Evolutionary conservation across 2,888 invertebrate genomes (phyloP), one percentile per base, ranked within the genome.

Genomic region (Trichopria drosophilae): DNA sequence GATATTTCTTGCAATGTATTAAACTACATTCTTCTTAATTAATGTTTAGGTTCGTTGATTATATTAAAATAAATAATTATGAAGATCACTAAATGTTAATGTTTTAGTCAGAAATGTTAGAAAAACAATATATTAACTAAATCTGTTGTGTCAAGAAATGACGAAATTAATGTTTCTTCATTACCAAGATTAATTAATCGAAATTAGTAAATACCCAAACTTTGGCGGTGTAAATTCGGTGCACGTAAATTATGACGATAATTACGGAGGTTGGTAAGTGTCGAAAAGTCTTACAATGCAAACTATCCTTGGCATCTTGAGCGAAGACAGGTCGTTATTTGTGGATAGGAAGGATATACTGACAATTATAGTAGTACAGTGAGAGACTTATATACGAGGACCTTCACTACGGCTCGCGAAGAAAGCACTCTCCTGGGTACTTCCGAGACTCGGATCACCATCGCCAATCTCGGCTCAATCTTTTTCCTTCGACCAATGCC

Each of bases 371-470:
- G 64, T 58, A 60, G 60, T 64, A 60, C 64, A 50, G 60, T 50
- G 48, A 46, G 61, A 57, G 51, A 65, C 68, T 74, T 74, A 75
- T 74, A 72, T 73, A 72, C 65, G 63, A 63, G 57, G 69, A 73
- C 73, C 73, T 72, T 73, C 73, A 71, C 74, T 67, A 59, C 65
- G 59, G 50, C 52, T 62, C 60, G 59, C 63, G 64, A 73, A 66
- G 72, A 71, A 72, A 72, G 68, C 68, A 69, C 67, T 71, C 69
- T 68, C 69, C 67, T 69, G 63, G 64, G 64, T 57, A 64, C 65
- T 63, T 45, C 57, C n/a, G n/a, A n/a, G n/a, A n/a, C n/a, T n/a
- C n/a, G 59, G 52, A 63, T 63, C 53, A 59, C 68, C 61, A 62
- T 66, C 64, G 59, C 65, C 63, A 58, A 65, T 63, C 62, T 62